A percentile compares a stretch with the other conserved stretches of the same genome.
These are phyloP conservation scores for Chitala chitala DNA, from an alignment of 2,113 vertebrate genomes.

Conservation along the genomic window DNA sequence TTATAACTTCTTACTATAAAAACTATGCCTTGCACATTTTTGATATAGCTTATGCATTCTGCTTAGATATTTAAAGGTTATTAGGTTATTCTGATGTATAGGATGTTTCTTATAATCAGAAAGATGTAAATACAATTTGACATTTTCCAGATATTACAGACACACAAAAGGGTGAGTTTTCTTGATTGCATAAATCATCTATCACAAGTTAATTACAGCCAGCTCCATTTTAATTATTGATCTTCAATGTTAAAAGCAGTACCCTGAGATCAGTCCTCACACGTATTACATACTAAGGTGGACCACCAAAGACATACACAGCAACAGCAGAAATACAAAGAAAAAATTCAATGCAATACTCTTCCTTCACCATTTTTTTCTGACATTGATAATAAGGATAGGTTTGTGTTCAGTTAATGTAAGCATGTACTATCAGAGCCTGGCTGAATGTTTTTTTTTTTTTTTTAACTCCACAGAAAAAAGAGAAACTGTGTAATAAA, in stretches of 20 bases:
- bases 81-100: conserved; percentile 9
- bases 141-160: conserved; percentile 28
- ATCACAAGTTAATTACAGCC: conserved; percentile 63
- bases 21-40: no score
- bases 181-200: conserved; percentile 65
- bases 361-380: no score
- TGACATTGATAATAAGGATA: no score
- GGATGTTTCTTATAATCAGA: conserved; percentile 7
- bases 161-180: conserved; percentile 20
- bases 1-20: no score
- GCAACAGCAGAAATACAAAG: no score
- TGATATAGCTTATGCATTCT: neutral
- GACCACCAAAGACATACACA: no score
- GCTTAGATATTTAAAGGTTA: neutral
- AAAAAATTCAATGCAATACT: no score
- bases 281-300: neutral
- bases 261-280: neutral
- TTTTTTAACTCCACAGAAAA: no score
- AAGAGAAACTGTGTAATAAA: no score
- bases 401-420: no score
- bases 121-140: conserved; percentile 39
- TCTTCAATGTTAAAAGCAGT: conserved; percentile 51
- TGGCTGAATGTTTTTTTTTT: no score
- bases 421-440: no score
- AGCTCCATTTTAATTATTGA: conserved; percentile 66